A percentile compares a stretch with the other conserved stretches of the same genome.
phyloP scores from a whole-genome alignment of 2,113 vertebrate species.

The Excalfactoria chinensis region DNA sequence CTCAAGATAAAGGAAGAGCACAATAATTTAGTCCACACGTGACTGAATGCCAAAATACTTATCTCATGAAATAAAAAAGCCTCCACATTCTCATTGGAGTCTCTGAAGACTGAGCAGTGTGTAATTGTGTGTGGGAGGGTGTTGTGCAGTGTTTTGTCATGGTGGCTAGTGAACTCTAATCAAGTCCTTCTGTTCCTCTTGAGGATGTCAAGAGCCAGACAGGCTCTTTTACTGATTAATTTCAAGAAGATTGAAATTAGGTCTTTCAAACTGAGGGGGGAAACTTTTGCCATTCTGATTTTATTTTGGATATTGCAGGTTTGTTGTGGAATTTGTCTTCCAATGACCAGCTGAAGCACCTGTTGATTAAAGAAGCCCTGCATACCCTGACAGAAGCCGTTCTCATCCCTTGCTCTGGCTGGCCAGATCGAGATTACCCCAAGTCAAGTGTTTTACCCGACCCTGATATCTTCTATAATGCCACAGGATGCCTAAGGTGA shows the following conservation, averaged over 20 bases:
- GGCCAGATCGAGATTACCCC: slow-evolving; percentile 90
- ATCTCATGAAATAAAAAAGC: background rate
- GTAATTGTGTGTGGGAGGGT: background rate
- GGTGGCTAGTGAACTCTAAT: background rate
- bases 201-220: background rate
- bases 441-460: slow-evolving; percentile 87
- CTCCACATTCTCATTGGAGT: background rate
- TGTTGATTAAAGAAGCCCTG: slow-evolving; percentile 79
- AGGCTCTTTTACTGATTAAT: background rate
- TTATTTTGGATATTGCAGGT: slow-evolving; percentile 75
- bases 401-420: slow-evolving; percentile 91
- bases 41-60: background rate
- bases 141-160: background rate
- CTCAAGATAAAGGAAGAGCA: background rate
- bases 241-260: background rate
- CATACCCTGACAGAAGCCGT: slow-evolving; percentile 81
- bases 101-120: background rate
- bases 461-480: slow-evolving; percentile 88
- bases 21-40: background rate
- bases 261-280: background rate
- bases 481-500: slow-evolving; percentile 92
- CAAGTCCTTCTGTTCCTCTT: background rate
- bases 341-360: slow-evolving; percentile 89
- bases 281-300: background rate
- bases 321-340: slow-evolving; percentile 97